Evolutionary conservation across 2,888 invertebrate species (phyloP), one percentile per base, ranked within the genome.

Genomic region (Acleris literana): DNA sequence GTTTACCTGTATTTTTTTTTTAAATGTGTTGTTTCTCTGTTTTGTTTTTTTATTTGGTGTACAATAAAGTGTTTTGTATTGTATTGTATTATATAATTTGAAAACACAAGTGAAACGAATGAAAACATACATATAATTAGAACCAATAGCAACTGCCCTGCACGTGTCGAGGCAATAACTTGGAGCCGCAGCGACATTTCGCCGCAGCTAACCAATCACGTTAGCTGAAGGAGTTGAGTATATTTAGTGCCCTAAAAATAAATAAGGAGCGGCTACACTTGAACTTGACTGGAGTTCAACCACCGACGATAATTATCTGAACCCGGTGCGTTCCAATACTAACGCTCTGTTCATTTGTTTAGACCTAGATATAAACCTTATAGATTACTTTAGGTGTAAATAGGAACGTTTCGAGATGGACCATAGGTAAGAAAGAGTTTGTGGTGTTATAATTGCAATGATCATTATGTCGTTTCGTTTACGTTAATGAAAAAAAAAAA

Each of bases 231-330:
- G 76, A 79, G 79, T 78, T 74, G 74, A 77, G 77, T 88, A 86
- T 86, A 86, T 87, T 86, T 87, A 89, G 86, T 82, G 76, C 73
- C 81, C 86, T 88, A 90, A 90, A 90, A 88, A 92, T 92, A 92
- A 84, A 82, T 84, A 76, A 68, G 73, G 75, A 76, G 76, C 79
- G 80, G 79, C 81, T 82, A 86, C 84, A 85, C 91, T 90, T 92
- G 92, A 92, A 92, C 91, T 91, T 92, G 90, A 84, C 77, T 81
- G 69, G 64, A 72, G 90, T 79, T 88, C 86, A 83, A 77, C 77
- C 82, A 86, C 88, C 90, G 75, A 74, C 71, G 84, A 84, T 88
- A 82, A 84, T 82, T 79, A 75, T 79, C 77, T 75, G 77, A 71
- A 60, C 61, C 44, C 54, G 18, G 60, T 59, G 25, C 43, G 33